phyloP scores from a whole-genome alignment of 2,113 vertebrate species.

The Chloroceryle aenea region DNA sequence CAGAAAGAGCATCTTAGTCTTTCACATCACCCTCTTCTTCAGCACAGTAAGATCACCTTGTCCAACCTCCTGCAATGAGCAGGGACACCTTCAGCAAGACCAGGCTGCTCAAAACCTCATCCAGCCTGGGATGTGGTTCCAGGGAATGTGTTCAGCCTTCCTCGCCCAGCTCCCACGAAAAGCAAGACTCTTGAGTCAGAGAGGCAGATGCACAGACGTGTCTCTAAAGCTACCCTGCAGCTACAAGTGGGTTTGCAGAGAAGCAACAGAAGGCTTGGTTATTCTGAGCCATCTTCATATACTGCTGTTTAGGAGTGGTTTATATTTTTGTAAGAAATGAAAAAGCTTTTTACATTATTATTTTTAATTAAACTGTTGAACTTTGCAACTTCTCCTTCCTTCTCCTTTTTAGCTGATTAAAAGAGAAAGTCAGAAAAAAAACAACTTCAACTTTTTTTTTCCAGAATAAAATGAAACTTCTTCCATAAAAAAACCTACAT shows the following conservation, averaged over 20 bases:
- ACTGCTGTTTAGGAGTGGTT: not conserved
- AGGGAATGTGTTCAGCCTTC: not conserved
- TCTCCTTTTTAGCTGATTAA: not conserved
- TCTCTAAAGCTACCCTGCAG: not conserved
- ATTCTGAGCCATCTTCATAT: not conserved
- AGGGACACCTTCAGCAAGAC: too few species aligned
- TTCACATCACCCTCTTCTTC: not conserved
- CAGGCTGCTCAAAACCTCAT: too few species aligned
- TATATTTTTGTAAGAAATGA: not conserved
- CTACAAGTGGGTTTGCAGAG: not conserved
- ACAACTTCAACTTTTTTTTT: not conserved
- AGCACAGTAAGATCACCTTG: too few species aligned
- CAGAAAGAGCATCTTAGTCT: not conserved
- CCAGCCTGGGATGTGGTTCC: too few species aligned
- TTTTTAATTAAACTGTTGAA: not conserved
- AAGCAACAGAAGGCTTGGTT: not conserved
- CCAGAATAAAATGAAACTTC: not conserved
- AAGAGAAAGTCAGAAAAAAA: not conserved
- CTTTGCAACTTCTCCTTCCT: not conserved
- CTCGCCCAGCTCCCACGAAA: not conserved
- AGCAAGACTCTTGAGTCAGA: not conserved
- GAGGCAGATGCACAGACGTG: not conserved
- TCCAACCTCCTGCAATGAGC: too few species aligned
- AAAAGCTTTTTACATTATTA: not conserved
- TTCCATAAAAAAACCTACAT: not conserved